Conservation (phyloP, 2,797 vertebrate genomes). For the Pseudocheirus occidentalis region DNA sequence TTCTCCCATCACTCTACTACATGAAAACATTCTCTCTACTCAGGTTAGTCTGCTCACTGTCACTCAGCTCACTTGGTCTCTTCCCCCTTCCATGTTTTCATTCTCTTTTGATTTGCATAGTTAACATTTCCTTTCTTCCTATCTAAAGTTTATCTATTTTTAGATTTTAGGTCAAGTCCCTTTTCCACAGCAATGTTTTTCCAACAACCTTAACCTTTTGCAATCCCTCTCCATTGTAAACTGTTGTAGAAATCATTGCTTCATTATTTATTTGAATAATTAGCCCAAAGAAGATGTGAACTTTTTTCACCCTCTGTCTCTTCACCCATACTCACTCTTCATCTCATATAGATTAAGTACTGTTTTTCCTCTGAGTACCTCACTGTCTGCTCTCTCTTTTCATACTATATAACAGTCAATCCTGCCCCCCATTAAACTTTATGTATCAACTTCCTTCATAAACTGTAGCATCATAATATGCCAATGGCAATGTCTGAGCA, state of each 20-base stretch:
- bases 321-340: neutral
- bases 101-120: neutral
- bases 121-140: neutral
- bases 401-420: neutral
- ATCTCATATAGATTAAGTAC: neutral
- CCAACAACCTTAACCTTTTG: neutral
- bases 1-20: neutral
- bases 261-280: no score
- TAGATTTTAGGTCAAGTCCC: neutral
- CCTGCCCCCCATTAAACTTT: neutral
- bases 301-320: neutral
- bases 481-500: neutral
- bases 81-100: neutral
- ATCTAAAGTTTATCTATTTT: neutral
- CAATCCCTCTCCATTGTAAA: neutral
- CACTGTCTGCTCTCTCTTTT: neutral
- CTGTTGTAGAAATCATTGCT: no score
- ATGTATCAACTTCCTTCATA: neutral
- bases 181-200: neutral
- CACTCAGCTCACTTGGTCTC: neutral
- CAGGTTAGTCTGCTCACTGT: neutral
- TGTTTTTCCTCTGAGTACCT: neutral
- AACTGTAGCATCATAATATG: neutral
- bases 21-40: neutral
- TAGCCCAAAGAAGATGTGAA: neutral